Evolutionary conservation across 2,797 vertebrate genomes (phyloP), one percentile per base, ranked within the genome.

Genomic region (Galagoides demidoff): DNA sequence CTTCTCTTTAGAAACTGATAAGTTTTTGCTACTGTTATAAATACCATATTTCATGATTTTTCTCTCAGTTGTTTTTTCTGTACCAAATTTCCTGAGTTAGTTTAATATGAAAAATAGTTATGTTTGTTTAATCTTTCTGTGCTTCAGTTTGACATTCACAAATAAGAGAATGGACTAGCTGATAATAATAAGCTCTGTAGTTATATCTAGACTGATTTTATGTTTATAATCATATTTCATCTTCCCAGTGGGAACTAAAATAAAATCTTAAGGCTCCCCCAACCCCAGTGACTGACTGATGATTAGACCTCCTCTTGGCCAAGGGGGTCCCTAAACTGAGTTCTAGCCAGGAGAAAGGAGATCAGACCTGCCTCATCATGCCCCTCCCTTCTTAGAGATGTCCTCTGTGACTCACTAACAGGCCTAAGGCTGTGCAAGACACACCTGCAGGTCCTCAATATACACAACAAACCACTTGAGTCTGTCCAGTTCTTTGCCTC

Each of bases 11-110:
- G 79, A 5, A 70, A 45, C 22, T 31, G 29, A n/a, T 57, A 14
- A 43, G 63, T 34, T 76, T 96, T 85, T 45, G 27, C 52, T 92
- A 4, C 61, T 31, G 37, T 82, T 57, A 92, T 79, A 89, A 63
- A 25, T 61, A 43, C 25, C 6, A 2, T 34, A 64, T 66, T 20
- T 94, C 10, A 9, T 74, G 8, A 12, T 90, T 92, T 83, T 83
- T 79, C 43, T 94, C 64, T 92, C 17, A 23, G n/a, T 79, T 39
- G 22, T 86, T 95, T 88, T 91, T 92, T 91, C 29, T 94, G 43
- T 83, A 5, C 57, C 37, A 86, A 61, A 93, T 90, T 89, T 92
- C 59, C 59, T 39, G 27, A 34, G n/a, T 85, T 84, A 89, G 25
- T 83, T 95, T 83, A 79, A 91, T 59, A 43, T 34, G 57, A 79